These are phyloP conservation scores for Stegana nigrithorax DNA, from an alignment of 2,888 invertebrate species.

Conservation along the genomic window DNA sequence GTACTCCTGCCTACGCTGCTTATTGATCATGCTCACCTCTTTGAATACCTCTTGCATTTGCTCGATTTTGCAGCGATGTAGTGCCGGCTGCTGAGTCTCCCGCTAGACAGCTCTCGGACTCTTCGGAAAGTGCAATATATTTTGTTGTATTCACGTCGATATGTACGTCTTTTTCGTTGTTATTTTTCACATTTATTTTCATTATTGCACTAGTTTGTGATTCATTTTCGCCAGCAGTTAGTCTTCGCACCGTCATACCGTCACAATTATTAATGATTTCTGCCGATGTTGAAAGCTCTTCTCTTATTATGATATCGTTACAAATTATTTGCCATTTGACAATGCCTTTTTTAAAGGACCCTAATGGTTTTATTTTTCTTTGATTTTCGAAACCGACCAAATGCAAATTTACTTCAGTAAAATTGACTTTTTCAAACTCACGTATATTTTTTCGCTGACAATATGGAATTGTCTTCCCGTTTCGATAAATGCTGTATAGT, in stretches of 20 bases:
- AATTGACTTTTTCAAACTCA: not conserved
- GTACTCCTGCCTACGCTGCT: conserved; percentile 56
- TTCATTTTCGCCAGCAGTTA: too few species aligned
- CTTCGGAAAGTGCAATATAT: too few species aligned
- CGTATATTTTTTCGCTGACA: not conserved
- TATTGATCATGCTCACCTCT: conserved; percentile 59
- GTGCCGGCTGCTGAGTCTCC: conserved; percentile 61
- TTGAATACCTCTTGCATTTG: conserved; percentile 72
- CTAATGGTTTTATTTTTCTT: not conserved
- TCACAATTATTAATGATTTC: too few species aligned
- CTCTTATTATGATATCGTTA: too few species aligned
- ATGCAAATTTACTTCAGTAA: not conserved
- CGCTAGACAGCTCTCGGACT: too few species aligned
- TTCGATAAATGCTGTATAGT: not conserved
- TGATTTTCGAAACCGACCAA: not conserved
- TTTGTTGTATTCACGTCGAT: too few species aligned
- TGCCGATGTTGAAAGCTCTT: too few species aligned
- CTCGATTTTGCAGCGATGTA: conserved; percentile 63
- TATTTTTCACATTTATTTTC: too few species aligned
- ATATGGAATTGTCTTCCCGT: not conserved
- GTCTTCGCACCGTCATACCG: too few species aligned
- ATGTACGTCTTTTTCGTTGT: too few species aligned
- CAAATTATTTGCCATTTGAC: not conserved
- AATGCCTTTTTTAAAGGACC: not conserved
- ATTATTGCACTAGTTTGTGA: too few species aligned